Base-by-base conservation (phyloP, 2,113 vertebrate species). In the Phalacrocorax aristotelis region DNA sequence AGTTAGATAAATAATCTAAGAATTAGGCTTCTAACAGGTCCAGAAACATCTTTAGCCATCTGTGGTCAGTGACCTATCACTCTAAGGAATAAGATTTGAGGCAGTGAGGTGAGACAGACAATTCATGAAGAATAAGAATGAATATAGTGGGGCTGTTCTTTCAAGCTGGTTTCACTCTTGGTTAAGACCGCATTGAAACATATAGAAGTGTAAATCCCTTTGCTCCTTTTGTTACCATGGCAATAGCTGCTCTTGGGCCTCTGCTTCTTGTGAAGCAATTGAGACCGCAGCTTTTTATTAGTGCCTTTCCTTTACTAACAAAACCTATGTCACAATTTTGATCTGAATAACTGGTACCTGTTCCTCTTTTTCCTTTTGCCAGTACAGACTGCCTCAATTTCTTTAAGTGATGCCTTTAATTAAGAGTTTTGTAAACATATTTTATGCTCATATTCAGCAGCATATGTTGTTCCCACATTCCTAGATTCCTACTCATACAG, bases 161-260 rank as follows among this genome's bases (percentile, higher is more conserved):
- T 87, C 58, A 62, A 57, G 38, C 4, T 42, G 74, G 36, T 68
- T 42, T 89, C 61, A 80, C 49, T 61, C 87, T 75, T 87, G 19
- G 40, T 82, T 89, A 85, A 87, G 38, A 57, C 13, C 48, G 57
- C 8, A 57, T 20, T 69, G 70, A 80, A 65, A 87, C 15, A 52
- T n/a, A 38, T 0, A 57, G 42, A 49, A 79, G 17, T 69, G 49
- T 57, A 94, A 91, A 94, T 91, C 30, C 58, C 62, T 12, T 54
- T 5, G 15, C 61, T 92, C 48, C 32, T 76, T 89, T 51, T 68
- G 90, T 95, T 97, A 49, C 74, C 87, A 93, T 93, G 83, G 89
- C 40, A 91, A 95, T 64, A 90, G 44, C n/a, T 91, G 78, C 5
- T 91, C 57, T 79, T 78, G 19, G n/a, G 57, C 34, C 49, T 71